Base-by-base conservation (phyloP, 2,797 vertebrate species). In the Leptatherina wallacei region DNA sequence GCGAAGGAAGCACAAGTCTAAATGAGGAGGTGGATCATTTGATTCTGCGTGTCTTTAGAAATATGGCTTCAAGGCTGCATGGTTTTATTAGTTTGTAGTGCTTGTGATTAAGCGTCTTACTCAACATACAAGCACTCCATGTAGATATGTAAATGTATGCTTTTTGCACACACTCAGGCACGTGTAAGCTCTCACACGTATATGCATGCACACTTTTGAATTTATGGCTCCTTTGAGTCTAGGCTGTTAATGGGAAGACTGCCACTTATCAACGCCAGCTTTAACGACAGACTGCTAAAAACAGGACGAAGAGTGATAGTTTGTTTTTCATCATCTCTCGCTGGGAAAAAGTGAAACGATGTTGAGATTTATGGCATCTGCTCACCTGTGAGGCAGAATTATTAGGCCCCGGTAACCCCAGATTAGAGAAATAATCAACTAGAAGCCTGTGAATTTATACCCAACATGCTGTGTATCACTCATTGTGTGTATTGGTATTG, bases 341-440 rank as follows among this genome's bases (percentile, higher is more conserved):
- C 80, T 36, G 73, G 61, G 66, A 61, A 89, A 35, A 90, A 91
- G 86, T 90, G 82, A 92, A 88, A 91, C 60, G 83, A 86, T 83
- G 88, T 55, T 0, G 29, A 79, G 81, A 91, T 92, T 92, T 90
- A 92, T 86, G 70, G 68, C 68, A 57, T 65, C 68, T 33, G 67
- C 84, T 84, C 88, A 90, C 89, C 85, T 89, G 89, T 58, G 66
- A 89, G 84, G 82, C 86, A 91, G 90, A 92, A 89, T 91, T 92
- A 92, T 91, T 88, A 78, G 83, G 54, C 67, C 71, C 85, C 76
- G 20, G 84, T 84, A 89, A 89, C 81, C 78, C 86, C 75, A 83
- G 91, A 93, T 92, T 89, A 90, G 80, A 92, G 86, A 91, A 91
- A 92, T 91, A 92, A 93, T 92, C 89, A 92, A 88, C 71, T 77